Base-by-base conservation (phyloP, 2,888 invertebrate genomes). In the Leptinotarsa juncta region DNA sequence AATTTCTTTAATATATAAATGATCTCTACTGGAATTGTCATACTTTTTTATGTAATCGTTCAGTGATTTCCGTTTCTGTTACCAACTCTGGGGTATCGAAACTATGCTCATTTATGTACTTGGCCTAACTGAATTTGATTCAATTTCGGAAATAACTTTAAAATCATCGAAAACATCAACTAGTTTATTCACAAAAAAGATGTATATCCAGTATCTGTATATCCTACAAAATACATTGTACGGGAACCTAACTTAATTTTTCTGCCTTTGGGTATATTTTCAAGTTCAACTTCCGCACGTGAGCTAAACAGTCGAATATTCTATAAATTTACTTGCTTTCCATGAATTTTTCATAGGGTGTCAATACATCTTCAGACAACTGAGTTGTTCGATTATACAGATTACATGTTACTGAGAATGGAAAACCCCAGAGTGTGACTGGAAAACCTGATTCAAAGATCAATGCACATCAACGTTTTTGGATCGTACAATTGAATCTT, bases 221-320 rank as follows among this genome's bases (percentile, higher is more conserved):
- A 53, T 53, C 53, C 53, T 53, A n/a, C 53, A n/a, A 53, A 7
- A 53, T 53, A 18, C 3, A n/a, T 62, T 62, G 7, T 62, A 62
- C 62, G 26, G 20, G 62, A 62, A 62, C 3, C 12, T 62, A 14
- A 32, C 0, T 32, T 62, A 2, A 16, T 15, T 62, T 32, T 62
- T 62, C 32, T 20, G 32, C 62, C 3, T 62, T 23, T 5, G 4
- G 20, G 20, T 53, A 53, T n/a, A 53, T 53, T 53, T 53, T 53
- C 53, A 53, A 18, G 18, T 62, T 62, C 23, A n/a, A 62, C 32
- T n/a, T 62, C 62, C 10, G 62, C 62, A 62, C 62, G 32, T 62
- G 32, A 62, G 16, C 62, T 14, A 10, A 32, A 32, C 26, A 32
- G 26, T 62, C 1, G 14, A 15, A 18, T 53, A 18, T 18, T 53